A percentile compares a stretch with the other conserved stretches of the same genome.
Evolutionary conservation across 1,140 invertebrate genomes (phyloP).

Genomic region (Latrodectus geometricus): DNA sequence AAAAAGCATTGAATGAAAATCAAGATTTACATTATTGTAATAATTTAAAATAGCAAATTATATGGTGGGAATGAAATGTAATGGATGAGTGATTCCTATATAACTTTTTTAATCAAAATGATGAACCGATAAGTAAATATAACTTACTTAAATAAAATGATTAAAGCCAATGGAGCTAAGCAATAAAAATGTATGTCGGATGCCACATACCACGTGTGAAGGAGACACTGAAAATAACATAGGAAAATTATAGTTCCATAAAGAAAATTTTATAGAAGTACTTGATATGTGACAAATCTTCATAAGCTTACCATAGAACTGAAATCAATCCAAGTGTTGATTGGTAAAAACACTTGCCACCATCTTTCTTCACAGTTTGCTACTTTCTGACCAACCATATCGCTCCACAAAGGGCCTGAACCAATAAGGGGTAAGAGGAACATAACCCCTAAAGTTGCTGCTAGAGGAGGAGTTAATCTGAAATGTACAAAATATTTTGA

Average conservation of each 20-base stretch:
- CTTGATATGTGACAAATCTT: neutral
- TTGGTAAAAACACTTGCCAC: conserved; percentile 49
- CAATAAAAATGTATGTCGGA: conserved; percentile 64
- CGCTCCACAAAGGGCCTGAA: conserved; percentile 60
- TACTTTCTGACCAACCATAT: conserved; percentile 48
- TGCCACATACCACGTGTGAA: conserved; percentile 65
- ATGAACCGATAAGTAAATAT: no score
- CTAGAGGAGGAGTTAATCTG: conserved; percentile 63
- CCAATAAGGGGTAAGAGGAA: conserved; percentile 60
- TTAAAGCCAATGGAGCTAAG: conserved; percentile 50
- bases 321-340: conserved; percentile 58
- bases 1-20: no score
- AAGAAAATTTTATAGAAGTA: neutral
- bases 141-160: conserved; percentile 62
- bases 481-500: neutral
- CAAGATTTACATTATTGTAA: no score
- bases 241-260: neutral
- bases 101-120: no score
- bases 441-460: conserved; percentile 48
- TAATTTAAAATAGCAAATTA: no score
- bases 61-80: no score
- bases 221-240: conserved; percentile 57
- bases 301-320: conserved; percentile 41
- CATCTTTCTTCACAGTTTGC: conserved; percentile 43
- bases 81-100: no score